These are phyloP conservation scores for Capra hircus DNA, from an alignment of 2,113 vertebrate species.

Conservation along the genomic window DNA sequence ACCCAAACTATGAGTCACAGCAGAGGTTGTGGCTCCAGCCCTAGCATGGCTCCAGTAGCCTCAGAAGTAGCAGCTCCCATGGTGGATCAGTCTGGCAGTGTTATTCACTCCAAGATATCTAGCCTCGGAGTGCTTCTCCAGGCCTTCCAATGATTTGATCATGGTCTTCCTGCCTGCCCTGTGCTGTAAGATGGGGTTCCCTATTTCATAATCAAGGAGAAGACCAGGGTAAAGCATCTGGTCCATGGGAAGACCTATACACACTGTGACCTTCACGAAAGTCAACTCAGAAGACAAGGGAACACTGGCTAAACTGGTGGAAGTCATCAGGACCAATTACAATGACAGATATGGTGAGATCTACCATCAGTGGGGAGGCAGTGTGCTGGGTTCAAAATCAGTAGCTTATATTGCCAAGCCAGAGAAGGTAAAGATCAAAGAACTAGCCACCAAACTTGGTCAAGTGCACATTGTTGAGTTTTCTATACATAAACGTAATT, in stretches of 20 bases:
- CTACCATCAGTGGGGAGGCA: slow-evolving; percentile 97
- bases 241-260: slow-evolving; percentile 97
- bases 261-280: slow-evolving; percentile 93
- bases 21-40: background rate
- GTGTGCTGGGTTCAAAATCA: slow-evolving; percentile 93
- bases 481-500: slow-evolving; percentile 85
- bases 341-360: slow-evolving; percentile 98
- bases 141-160: slow-evolving; percentile 71
- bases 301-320: slow-evolving; percentile 94
- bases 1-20: too few relatives aligned
- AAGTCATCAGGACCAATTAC: slow-evolving; percentile 97
- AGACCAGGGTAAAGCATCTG: slow-evolving; percentile 92
- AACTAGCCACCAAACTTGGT: slow-evolving; percentile 96
- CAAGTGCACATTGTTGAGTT: slow-evolving; percentile 68
- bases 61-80: background rate
- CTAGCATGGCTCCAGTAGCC: background rate
- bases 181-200: slow-evolving; percentile 98
- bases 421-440: slow-evolving; percentile 97
- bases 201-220: slow-evolving; percentile 97
- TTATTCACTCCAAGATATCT: background rate
- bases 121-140: background rate
- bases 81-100: background rate
- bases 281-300: slow-evolving; percentile 98
- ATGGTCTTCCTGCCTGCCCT: slow-evolving; percentile 96
- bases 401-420: slow-evolving; percentile 95